Evolutionary conservation across 2,888 invertebrate genomes (phyloP).

Genomic region (Ophonus ardosiacus): DNA sequence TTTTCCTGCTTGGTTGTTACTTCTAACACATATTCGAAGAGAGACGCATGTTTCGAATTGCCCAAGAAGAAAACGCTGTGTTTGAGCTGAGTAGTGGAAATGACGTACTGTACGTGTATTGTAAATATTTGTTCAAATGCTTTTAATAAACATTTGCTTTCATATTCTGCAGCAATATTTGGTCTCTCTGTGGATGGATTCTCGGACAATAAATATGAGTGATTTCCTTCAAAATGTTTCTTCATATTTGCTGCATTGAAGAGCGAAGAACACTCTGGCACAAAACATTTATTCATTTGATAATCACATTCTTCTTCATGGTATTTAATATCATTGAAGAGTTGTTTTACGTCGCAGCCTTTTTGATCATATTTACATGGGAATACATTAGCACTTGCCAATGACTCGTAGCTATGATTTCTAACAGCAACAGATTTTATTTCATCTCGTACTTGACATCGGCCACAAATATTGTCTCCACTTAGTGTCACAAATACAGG

Average conservation of each 20-base stretch:
- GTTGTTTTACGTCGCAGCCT: background rate
- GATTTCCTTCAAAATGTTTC: slow-evolving; percentile 18
- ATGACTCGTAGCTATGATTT: background rate
- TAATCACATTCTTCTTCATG: slow-evolving; percentile 5
- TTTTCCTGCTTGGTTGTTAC: background rate
- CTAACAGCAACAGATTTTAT: background rate
- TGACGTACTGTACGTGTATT: background rate
- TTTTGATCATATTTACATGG: background rate
- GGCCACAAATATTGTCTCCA: no score
- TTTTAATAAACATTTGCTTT: background rate
- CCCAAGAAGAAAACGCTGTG: background rate
- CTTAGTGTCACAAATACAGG: no score
- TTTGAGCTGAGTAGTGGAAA: background rate
- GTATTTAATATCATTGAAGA: background rate
- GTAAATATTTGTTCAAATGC: background rate
- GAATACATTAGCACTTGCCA: background rate
- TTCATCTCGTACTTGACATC: no score
- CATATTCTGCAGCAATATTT: background rate
- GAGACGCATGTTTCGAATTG: background rate
- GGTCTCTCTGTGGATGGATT: background rate
- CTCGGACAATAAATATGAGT: background rate
- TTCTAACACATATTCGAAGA: background rate
- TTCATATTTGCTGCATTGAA: background rate
- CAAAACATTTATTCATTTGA: background rate
- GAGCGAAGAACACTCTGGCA: background rate